A percentile compares a stretch with the other conserved stretches of the same genome.
Evolutionary conservation across 2,113 vertebrate species (phyloP).

Genomic region (Ia io): DNA sequence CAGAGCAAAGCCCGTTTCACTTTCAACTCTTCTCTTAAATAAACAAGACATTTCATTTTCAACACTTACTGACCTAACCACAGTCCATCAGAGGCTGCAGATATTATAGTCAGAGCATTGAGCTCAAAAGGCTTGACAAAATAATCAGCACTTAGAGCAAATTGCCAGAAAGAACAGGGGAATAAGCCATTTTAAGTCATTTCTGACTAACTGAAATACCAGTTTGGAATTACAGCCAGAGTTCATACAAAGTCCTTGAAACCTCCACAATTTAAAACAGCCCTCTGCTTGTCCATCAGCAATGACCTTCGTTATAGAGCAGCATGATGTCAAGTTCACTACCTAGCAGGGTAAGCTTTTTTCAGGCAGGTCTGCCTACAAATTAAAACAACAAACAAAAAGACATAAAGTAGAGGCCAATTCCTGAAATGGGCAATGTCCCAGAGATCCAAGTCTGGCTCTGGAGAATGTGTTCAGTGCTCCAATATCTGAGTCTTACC

Average conservation of each 20-base stretch:
- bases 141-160: constrained; percentile 75
- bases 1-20: constrained; percentile 29
- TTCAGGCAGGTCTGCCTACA: neutral
- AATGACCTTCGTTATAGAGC: constrained; percentile 36
- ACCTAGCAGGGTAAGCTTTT: constrained; percentile 26
- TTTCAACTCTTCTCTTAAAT: constrained; percentile 55
- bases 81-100: constrained; percentile 45
- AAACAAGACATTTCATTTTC: constrained; percentile 64
- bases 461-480: neutral
- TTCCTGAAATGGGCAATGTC: constrained; percentile 19
- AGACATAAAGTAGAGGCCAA: neutral
- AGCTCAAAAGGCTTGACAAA: constrained; percentile 73
- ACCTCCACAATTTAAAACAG: constrained; percentile 58
- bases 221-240: constrained; percentile 60
- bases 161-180: constrained; percentile 64
- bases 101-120: constrained; percentile 53
- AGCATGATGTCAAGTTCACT: neutral
- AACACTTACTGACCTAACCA: constrained; percentile 45
- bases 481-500: neutral
- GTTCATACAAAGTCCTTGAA: constrained; percentile 73
- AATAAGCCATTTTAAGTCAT: constrained; percentile 65
- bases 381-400: constrained; percentile 50
- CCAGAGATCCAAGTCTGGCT: neutral
- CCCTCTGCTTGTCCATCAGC: constrained; percentile 45
- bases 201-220: constrained; percentile 62